A percentile compares a stretch with the other conserved stretches of the same genome.
Evolutionary conservation across 2,888 invertebrate genomes (phyloP).

Genomic region (Ptycholaimellus sp.): DNA sequence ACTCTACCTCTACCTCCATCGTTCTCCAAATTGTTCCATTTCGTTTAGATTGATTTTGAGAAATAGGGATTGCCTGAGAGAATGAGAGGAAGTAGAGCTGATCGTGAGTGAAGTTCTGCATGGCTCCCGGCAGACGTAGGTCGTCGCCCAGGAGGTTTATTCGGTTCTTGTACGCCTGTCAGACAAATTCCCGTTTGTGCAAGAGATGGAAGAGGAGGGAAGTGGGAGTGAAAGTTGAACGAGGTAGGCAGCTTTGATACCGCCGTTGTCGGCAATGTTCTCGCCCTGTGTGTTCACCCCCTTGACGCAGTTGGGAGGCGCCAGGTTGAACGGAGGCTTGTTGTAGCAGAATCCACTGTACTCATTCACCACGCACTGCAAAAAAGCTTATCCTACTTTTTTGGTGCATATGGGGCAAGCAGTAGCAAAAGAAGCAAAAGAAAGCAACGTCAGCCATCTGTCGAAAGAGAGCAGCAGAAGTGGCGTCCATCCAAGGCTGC

Average conservation of each 20-base stretch:
- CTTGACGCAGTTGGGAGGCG: constrained; percentile 24
- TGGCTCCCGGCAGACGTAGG: constrained; percentile 13
- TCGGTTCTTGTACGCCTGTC: constrained; percentile 12
- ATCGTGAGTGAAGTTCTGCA: constrained; percentile 16
- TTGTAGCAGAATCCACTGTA: constrained; percentile 13
- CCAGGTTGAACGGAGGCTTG: no score
- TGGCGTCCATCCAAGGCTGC: constrained; percentile 15
- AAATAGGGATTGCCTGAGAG: constrained; percentile 9
- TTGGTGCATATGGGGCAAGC: no score
- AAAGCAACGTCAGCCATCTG: constrained; percentile 15
- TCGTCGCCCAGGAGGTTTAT: constrained; percentile 15
- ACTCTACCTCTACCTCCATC: no score
- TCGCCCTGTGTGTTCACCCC: constrained; percentile 34
- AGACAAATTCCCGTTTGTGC: background rate
- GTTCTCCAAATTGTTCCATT: no score
- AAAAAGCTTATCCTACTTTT: no score
- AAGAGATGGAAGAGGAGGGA: background rate
- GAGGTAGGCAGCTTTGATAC: constrained; percentile 2
- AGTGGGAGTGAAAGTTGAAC: background rate
- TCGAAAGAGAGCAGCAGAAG: constrained; percentile 10
- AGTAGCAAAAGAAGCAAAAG: no score
- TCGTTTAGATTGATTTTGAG: no score
- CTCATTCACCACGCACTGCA: constrained; percentile 15
- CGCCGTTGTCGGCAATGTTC: constrained; percentile 36
- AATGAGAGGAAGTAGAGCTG: constrained; percentile 21